A percentile compares a stretch with the other conserved stretches of the same genome.
Evolutionary conservation across 2,797 vertebrate genomes (phyloP).

Genomic region (Ceryle rudis): DNA sequence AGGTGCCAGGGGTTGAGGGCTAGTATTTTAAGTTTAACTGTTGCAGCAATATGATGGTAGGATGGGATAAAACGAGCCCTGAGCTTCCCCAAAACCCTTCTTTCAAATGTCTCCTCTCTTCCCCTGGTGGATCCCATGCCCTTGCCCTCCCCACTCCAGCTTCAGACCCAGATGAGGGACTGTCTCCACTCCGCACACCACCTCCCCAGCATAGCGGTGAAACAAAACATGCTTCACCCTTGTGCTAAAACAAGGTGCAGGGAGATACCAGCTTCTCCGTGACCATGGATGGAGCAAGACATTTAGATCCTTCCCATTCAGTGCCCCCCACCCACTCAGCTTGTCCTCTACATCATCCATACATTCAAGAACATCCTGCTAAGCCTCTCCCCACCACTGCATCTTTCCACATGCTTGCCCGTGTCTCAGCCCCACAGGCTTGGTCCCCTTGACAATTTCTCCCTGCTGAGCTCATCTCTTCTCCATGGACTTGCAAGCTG

Average conservation of each 20-base stretch:
- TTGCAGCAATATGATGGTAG: neutral
- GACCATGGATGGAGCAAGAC: neutral
- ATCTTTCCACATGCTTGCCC: rapidly evolving
- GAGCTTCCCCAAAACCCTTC: neutral
- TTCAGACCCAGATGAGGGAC: neutral
- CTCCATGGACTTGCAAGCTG: neutral
- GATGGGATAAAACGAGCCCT: neutral
- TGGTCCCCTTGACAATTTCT: neutral
- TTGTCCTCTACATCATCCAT: neutral
- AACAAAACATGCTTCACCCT: neutral
- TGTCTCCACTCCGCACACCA: neutral
- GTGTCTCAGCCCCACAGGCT: neutral
- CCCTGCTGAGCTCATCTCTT: neutral
- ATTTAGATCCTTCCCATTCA: neutral
- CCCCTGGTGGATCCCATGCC: neutral
- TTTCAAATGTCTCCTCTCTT: neutral
- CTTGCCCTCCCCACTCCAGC: neutral
- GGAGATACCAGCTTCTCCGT: neutral
- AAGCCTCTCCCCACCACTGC: neutral
- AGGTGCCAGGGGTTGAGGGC: neutral
- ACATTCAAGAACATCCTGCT: neutral
- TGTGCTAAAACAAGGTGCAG: neutral
- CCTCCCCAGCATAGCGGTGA: neutral
- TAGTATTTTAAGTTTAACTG: neutral
- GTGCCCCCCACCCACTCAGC: rapidly evolving